phyloP scores from a whole-genome alignment of 2,888 invertebrate species.

The Tetropium fuscum region DNA sequence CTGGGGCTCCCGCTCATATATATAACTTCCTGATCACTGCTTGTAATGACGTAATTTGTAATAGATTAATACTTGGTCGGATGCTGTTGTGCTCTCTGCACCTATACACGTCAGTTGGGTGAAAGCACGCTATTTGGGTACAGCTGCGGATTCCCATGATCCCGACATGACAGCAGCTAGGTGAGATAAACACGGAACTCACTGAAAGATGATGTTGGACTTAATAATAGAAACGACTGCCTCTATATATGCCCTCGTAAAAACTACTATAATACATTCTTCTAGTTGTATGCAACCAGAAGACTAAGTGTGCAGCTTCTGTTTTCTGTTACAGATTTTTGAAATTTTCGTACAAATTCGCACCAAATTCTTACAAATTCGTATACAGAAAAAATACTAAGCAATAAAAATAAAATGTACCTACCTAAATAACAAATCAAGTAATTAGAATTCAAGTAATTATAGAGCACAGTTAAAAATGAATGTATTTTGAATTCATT shows the following conservation, averaged over 20 bases:
- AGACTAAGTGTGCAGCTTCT: too few species aligned
- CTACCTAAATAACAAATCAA: too few species aligned
- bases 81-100: slow-evolving; percentile 33
- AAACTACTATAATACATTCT: too few species aligned
- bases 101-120: slow-evolving; percentile 55
- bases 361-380: too few species aligned
- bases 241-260: background rate
- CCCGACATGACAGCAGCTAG: slow-evolving; percentile 50
- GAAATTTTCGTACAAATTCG: too few species aligned
- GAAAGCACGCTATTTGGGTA: slow-evolving; percentile 55
- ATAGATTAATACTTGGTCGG: slow-evolving; percentile 61
- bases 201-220: slow-evolving; percentile 37
- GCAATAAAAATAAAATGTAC: too few species aligned
- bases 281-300: too few species aligned
- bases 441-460: too few species aligned
- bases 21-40: slow-evolving; percentile 65
- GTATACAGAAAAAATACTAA: too few species aligned
- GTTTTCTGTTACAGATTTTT: too few species aligned
- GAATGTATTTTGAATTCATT: too few species aligned
- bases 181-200: slow-evolving; percentile 53
- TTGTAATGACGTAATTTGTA: slow-evolving; percentile 65
- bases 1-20: slow-evolving; percentile 43
- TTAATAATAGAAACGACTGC: slow-evolving; percentile 18
- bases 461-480: too few species aligned
- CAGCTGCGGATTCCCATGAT: slow-evolving; percentile 55